Base-by-base conservation (phyloP, 1,140 invertebrate species). In the Drosophila trapezifrons region DNA sequence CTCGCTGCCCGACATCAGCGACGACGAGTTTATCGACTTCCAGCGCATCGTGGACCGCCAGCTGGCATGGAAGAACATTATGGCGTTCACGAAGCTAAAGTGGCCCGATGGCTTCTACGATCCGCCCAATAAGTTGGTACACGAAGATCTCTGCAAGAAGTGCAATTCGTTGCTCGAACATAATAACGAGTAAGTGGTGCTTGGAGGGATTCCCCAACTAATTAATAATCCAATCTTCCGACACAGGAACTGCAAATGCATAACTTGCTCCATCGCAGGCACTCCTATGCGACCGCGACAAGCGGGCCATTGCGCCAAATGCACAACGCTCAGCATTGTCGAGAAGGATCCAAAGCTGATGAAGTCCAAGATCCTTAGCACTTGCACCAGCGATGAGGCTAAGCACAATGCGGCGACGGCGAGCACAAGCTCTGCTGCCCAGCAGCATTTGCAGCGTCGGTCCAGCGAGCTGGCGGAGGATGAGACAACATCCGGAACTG, bases 181-280 rank as follows among this genome's bases (percentile, higher is more conserved):
- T 78, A 85, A 92, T 74, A 75, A 75, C 43, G 85, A 89, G 91
- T 92, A 74, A 79, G 82, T 64, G 1, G 10, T 12, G 25, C 25
- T 18, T 13, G 7, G 2, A 15, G 12, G 1, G 7, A 27, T 12
- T 52, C 37, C 10, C 22, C 7, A n/a, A 35, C 35, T 12, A 37
- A 38, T 37, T n/a, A 37, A 38, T 25, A 35, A 47, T 43, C 3
- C 13, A 17, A 8, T n/a, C 10, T 27, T 9, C 15, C 8, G 2
- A 8, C 25, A 5, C 29, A 92, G 91, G 51, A 79, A 87, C 70
- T 92, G 91, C 66, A 86, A 91, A 76, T 92, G 91, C 71, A 84
- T 91, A 42, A 91, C 91, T 55, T 92, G 91, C 72, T 91, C 90
- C 12, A 90, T 92, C 49, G 90, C 90, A 52, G 91, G 91, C 15